A percentile compares a stretch with the other conserved stretches of the same genome.
Conservation (phyloP, 2,113 vertebrate species). For the Nycticryphes semicollaris region DNA sequence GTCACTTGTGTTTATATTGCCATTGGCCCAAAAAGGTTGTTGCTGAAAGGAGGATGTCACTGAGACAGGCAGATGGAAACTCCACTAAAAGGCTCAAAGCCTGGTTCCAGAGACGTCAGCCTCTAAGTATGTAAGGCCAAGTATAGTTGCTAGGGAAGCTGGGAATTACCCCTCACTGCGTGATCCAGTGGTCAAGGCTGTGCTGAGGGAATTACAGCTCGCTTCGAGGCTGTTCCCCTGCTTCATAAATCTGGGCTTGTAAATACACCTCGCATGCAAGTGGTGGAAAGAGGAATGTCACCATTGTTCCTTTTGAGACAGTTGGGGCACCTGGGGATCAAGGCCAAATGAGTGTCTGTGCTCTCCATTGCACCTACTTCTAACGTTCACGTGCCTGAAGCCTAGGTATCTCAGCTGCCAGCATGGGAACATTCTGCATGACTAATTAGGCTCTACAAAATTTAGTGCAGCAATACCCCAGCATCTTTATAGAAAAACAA, state of each 20-base stretch:
- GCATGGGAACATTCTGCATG: neutral
- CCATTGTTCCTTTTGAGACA: neutral
- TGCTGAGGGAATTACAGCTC: neutral
- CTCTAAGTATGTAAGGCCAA: neutral
- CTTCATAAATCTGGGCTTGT: neutral
- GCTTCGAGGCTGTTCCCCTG: neutral
- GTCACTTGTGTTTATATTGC: neutral
- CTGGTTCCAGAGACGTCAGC: neutral
- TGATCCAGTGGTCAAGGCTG: neutral
- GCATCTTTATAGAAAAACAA: neutral
- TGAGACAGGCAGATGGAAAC: neutral
- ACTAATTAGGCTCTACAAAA: neutral
- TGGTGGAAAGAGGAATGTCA: neutral
- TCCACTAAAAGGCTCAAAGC: neutral
- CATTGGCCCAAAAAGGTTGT: neutral
- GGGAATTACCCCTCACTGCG: neutral
- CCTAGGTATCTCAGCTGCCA: neutral
- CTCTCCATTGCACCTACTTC: neutral
- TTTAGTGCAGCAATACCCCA: neutral
- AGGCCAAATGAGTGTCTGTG: neutral
- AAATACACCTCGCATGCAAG: neutral
- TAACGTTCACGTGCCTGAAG: neutral
- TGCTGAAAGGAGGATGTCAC: neutral
- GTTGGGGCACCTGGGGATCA: neutral
- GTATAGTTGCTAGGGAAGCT: neutral